Base-by-base conservation (phyloP, 2,888 invertebrate species). In the Vanessa cardui region DNA sequence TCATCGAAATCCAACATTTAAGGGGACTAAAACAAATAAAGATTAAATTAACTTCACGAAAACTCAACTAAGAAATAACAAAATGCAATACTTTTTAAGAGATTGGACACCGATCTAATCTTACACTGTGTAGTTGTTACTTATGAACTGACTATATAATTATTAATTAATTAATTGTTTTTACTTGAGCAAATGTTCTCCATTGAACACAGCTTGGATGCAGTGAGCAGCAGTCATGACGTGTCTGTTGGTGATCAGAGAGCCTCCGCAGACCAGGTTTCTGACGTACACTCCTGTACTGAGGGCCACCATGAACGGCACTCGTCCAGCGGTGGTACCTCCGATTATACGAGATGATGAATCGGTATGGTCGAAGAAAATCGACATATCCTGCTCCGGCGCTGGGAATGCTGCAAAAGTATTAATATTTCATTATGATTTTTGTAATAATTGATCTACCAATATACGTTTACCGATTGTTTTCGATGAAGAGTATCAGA, bases 201-300 rank as follows among this genome's bases (percentile, higher is more conserved):
- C 73, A 64, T 75, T 77, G 78, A 74, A 80, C 0, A 78, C 82
- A 45, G 81, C 78, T 0, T 59, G 81, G 62, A 89, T 83, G 68
- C 89, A 90, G 62, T 90, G 89, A 0, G 90, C 89, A 2, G 90
- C 90, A 0, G 88, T 89, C 16, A 89, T 77, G 1, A 89, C 77
- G 21, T 78, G 78, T 1, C 83, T 72, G 1, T 21, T 62, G 0
- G 74, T 59, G 54, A 90, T 67, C 8, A 89, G 56, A n/a, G 89
- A 88, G 0, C 80, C 88, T 0, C 89, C 89, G 66, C 89, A 90
- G 4, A 84, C 6, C 62, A 79, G 73, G 50, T 61, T 72, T 21
- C 77, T 71, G 12, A 75, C 2, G 6, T 77, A 2, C 0, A 62
- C 9, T 0, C 81, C 80, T 9, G 54, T 63, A 54, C 72, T 70